A percentile compares a stretch with the other conserved stretches of the same genome.
Conservation (phyloP, 2,888 invertebrate genomes). For the Pheosia gnoma region DNA sequence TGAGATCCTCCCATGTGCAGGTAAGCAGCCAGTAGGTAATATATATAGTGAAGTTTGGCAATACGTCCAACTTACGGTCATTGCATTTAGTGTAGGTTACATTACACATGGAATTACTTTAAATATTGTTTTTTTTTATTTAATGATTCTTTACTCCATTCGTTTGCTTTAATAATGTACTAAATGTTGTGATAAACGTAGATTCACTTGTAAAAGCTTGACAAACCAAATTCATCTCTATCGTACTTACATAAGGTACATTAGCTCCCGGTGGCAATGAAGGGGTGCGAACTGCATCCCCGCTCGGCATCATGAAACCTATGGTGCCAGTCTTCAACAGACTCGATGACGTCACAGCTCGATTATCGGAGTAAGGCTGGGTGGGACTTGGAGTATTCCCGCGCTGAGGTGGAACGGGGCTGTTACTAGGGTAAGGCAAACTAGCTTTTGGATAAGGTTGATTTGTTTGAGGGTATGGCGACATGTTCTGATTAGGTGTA, state of each 20-base stretch:
- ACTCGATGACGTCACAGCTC: background rate
- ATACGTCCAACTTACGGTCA: too few species aligned
- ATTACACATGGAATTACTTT: too few species aligned
- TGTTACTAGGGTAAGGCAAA: constrained; percentile 24
- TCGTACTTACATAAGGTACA: constrained; percentile 51
- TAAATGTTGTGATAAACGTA: too few species aligned
- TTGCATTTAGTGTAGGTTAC: too few species aligned
- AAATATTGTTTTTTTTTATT: too few species aligned
- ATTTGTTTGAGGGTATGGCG: constrained; percentile 1
- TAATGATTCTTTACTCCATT: too few species aligned
- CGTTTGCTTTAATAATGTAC: too few species aligned
- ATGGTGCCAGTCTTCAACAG: constrained; percentile 48
- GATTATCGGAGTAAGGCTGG: constrained; percentile 21
- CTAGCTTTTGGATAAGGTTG: constrained; percentile 26
- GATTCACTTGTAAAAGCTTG: too few species aligned
- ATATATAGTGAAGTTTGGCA: too few species aligned
- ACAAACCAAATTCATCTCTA: too few species aligned
- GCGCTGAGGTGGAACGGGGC: constrained; percentile 30
- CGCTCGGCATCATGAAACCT: constrained; percentile 38
- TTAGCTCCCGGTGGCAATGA: constrained; percentile 44
- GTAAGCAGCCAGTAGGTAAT: too few species aligned
- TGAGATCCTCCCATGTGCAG: too few species aligned
- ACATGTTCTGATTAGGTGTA: constrained; percentile 11
- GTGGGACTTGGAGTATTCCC: constrained; percentile 18
- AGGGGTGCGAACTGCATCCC: constrained; percentile 36